Percentiles rank a stretch among this genome's conserved stretches.
These are phyloP conservation scores for Tholera decimalis DNA, from an alignment of 2,888 invertebrate species.

Conservation along the genomic window DNA sequence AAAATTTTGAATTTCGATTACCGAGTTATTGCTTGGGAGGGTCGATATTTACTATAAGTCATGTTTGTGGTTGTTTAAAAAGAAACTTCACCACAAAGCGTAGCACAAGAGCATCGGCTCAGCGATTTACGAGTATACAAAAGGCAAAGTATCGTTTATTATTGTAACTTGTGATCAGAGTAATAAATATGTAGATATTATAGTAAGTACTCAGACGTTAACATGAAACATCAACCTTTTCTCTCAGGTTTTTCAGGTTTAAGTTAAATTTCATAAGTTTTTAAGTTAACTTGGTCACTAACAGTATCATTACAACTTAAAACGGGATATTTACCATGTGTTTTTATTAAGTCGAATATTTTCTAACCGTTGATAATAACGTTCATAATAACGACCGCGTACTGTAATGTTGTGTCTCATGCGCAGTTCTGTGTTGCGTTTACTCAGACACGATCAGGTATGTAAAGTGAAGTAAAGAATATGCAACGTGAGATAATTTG, in stretches of 20 bases:
- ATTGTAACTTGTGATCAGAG: slow-evolving; percentile 19
- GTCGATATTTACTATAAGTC: too few species aligned
- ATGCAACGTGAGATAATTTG: slow-evolving; percentile 33
- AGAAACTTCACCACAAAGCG: not conserved
- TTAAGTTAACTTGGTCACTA: too few species aligned
- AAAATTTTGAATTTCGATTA: too few species aligned
- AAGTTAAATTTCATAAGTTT: too few species aligned
- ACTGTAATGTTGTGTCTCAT: slow-evolving; percentile 4
- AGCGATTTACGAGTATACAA: not conserved
- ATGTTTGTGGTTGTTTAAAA: not conserved
- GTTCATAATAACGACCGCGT: not conserved
- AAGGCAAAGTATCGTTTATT: slow-evolving; percentile 10
- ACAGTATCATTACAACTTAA: too few species aligned
- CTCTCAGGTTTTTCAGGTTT: too few species aligned
- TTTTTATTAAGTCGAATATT: not conserved
- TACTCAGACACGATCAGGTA: slow-evolving; percentile 18
- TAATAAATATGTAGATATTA: slow-evolving; percentile 1
- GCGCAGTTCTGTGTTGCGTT: slow-evolving; percentile 33
- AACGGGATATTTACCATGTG: too few species aligned
- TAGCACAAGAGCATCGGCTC: not conserved
- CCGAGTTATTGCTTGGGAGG: too few species aligned
- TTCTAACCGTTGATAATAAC: slow-evolving; percentile 3
- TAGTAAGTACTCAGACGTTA: not conserved
- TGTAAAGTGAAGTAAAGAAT: slow-evolving; percentile 50
- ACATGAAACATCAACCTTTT: slow-evolving; percentile 15